Evolutionary conservation across 2,113 vertebrate genomes (phyloP), one percentile per base, ranked within the genome.

Genomic region (Otis tarda): DNA sequence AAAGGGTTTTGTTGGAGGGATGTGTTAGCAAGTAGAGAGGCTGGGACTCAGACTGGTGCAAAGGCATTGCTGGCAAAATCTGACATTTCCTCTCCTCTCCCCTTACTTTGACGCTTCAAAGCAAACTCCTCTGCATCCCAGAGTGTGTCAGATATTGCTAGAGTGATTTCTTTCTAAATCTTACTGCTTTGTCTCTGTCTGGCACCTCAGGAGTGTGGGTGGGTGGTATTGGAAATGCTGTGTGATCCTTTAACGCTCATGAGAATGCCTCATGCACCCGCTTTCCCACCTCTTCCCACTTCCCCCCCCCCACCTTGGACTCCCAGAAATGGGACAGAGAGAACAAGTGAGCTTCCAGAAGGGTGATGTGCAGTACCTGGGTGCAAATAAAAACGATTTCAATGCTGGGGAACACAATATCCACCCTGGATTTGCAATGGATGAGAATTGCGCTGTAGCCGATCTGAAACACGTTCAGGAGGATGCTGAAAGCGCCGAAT

Each of bases 401-500:
- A 2, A 98, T 75, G 97, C 97, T 96, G 0, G 98, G 98, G 69
- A 98, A 98, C 57, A 98, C 2, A 7, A 98, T 83, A 24, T 98
- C 95, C 9, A 98, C 68, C 5, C 67, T 78, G 1, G 98, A 97
- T 63, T 97, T 98, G 94, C 99, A 99, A 7, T 97, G 87, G 49
- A 56, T 67, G 92, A 98, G 97, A 45, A 96, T 95, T 9, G 97
- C 3, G 16, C 96, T 82, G 52, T 99, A 98, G 13, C 98, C 98
- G 5, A 98, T 97, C 39, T 96, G 98, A 97, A 98, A 99, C 74
- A 98, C 9, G 2, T 97, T 97, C 87, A 99, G 98, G 86, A 98
- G 96, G 89, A 99, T 7, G 39, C 98, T 99, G 97, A 98, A 98
- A 19, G 56, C 96, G 53, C 98, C 98, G 0, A 99, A 99, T 22